These are phyloP conservation scores for Rhinoptilus africanus DNA, from an alignment of 2,113 vertebrate genomes.

Conservation along the genomic window DNA sequence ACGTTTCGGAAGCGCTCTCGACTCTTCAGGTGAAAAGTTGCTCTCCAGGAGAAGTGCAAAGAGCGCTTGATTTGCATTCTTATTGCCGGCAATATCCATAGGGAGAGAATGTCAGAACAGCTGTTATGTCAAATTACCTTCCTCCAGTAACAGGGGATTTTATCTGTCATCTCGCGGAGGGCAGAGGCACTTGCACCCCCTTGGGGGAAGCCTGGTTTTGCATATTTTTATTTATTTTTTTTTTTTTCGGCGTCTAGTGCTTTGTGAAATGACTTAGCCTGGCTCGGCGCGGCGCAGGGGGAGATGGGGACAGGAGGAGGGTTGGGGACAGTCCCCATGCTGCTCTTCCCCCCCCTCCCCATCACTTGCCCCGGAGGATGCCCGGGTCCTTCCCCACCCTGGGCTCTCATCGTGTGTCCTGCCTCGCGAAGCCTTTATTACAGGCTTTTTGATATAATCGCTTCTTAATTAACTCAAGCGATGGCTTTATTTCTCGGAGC, in stretches of 20 bases:
- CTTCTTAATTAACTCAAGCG: conserved; percentile 78
- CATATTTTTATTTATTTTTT: not conserved
- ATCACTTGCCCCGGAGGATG: fast-evolving
- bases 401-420: not conserved
- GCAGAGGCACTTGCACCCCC: conserved; percentile 57
- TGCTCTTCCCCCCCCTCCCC: not conserved
- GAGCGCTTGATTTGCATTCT: conserved; percentile 69
- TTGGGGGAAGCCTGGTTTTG: conserved; percentile 29
- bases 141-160: conserved; percentile 55
- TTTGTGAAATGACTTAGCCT: not conserved
- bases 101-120: conserved; percentile 70
- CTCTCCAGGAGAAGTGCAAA: conserved; percentile 51
- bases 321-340: not conserved
- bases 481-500: conserved; percentile 67
- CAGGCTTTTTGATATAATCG: conserved; percentile 59
- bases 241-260: not conserved
- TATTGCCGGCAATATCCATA: conserved; percentile 62
- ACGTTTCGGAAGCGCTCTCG: conserved; percentile 17
- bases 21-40: conserved; percentile 54
- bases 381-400: not conserved
- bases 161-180: conserved; percentile 64
- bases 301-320: not conserved
- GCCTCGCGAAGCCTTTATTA: not conserved
- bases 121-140: conserved; percentile 72
- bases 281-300: fast-evolving